Conservation (phyloP, 2,888 invertebrate species). For the Spisula solida region DNA sequence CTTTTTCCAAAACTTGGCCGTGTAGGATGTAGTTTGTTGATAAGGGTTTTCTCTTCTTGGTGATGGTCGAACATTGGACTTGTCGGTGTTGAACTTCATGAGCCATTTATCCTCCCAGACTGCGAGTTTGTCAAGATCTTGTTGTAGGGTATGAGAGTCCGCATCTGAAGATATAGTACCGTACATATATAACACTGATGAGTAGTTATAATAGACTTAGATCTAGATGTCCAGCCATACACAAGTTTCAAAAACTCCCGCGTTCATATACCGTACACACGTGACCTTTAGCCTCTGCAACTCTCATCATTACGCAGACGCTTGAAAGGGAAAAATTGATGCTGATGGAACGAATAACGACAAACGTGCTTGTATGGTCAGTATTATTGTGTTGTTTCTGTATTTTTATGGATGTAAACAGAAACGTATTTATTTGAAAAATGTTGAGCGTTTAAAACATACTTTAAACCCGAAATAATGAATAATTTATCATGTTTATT, state of each 20-base stretch:
- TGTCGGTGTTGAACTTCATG: too few relatives aligned
- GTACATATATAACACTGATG: too few relatives aligned
- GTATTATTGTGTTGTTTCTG: not conserved
- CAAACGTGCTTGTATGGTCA: not conserved
- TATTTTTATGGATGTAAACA: not conserved
- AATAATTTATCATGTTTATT: not conserved
- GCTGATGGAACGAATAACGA: not conserved
- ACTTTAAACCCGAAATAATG: not conserved
- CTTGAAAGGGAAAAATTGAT: not conserved
- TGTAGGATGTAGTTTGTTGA: too few relatives aligned
- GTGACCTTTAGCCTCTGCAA: conserved; percentile 15
- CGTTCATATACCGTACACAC: not conserved
- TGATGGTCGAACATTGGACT: too few relatives aligned
- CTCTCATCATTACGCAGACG: not conserved
- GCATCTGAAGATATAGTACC: too few relatives aligned
- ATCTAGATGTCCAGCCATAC: too few relatives aligned
- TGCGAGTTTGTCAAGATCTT: too few relatives aligned
- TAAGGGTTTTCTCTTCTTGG: too few relatives aligned
- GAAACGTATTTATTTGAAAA: not conserved
- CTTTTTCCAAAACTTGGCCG: too few relatives aligned
- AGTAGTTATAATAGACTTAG: too few relatives aligned
- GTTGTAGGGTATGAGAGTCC: too few relatives aligned
- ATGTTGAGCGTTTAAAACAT: not conserved
- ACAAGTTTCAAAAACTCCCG: not conserved
- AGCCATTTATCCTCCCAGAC: too few relatives aligned